Percentiles rank a stretch among this genome's conserved stretches.
Conservation (phyloP, 2,797 vertebrate species). For the Lateolabrax maculatus region DNA sequence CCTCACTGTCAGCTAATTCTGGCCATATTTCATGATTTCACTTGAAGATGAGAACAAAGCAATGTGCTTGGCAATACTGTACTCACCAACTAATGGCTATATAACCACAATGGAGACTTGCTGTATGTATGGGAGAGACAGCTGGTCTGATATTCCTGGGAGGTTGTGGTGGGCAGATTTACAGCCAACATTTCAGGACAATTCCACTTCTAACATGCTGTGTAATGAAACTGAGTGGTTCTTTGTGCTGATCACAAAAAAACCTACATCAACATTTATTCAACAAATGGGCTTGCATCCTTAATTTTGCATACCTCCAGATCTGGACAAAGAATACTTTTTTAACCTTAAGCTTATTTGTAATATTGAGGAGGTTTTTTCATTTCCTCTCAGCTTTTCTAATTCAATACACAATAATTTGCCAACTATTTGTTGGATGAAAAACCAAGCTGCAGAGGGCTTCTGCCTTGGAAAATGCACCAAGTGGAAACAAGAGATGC, state of each 20-base stretch:
- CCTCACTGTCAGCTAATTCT: slow-evolving; percentile 24
- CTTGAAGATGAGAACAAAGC: slow-evolving; percentile 50
- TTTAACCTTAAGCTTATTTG: slow-evolving; percentile 24
- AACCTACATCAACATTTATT: slow-evolving; percentile 27
- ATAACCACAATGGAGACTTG: slow-evolving; percentile 32
- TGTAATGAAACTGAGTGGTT: slow-evolving; percentile 35
- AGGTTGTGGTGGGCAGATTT: slow-evolving; percentile 33
- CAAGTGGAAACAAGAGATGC: slow-evolving; percentile 51
- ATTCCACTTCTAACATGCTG: slow-evolving; percentile 40
- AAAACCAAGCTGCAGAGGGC: slow-evolving; percentile 32
- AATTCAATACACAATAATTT: slow-evolving; percentile 43
- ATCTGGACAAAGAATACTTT: slow-evolving; percentile 1
- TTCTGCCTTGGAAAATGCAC: slow-evolving; percentile 44
- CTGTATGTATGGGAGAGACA: slow-evolving; percentile 35
- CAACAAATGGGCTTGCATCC: slow-evolving; percentile 25
- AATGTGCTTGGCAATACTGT: slow-evolving; percentile 16
- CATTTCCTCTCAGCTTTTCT: slow-evolving; percentile 28
- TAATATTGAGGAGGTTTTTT: slow-evolving; percentile 22
- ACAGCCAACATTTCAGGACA: slow-evolving; percentile 22
- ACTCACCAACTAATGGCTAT: slow-evolving; percentile 36
- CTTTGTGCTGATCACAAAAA: slow-evolving; percentile 32
- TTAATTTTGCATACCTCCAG: slow-evolving; percentile 3
- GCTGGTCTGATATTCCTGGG: slow-evolving; percentile 38
- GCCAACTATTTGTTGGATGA: slow-evolving; percentile 52
- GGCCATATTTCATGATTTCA: slow-evolving; percentile 33